These are phyloP conservation scores for Neoniphon sammara DNA, from an alignment of 2,797 vertebrate species.

Conservation along the genomic window DNA sequence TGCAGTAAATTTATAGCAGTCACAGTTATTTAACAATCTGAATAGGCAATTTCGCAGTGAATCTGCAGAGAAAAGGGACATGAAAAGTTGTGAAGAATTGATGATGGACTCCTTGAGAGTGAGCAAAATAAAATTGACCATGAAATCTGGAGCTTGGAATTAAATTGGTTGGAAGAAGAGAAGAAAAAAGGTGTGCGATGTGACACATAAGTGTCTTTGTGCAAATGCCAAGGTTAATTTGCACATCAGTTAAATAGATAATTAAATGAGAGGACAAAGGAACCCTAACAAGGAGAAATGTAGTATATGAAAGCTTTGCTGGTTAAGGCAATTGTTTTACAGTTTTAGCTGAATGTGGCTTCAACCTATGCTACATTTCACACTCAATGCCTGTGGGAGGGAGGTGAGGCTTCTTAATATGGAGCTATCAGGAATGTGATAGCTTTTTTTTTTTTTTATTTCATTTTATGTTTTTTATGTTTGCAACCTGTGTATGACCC, in stretches of 20 bases:
- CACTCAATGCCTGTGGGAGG: neutral
- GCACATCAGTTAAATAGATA: constrained; percentile 81
- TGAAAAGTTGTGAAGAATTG: constrained; percentile 87
- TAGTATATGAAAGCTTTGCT: constrained; percentile 63
- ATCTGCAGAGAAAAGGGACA: constrained; percentile 83
- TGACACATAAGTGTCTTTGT: constrained; percentile 79
- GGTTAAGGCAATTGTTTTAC: constrained; percentile 58
- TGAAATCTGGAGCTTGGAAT: constrained; percentile 86
- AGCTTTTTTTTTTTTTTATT: neutral
- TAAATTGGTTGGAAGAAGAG: constrained; percentile 83
- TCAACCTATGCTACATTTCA: constrained; percentile 54
- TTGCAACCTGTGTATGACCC: neutral
- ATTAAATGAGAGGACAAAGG: constrained; percentile 79
- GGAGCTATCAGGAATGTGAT: neutral
- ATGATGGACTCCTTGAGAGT: constrained; percentile 84
- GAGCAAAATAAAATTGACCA: constrained; percentile 86
- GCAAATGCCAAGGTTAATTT: constrained; percentile 83
- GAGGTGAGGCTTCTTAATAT: neutral
- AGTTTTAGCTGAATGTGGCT: constrained; percentile 39
- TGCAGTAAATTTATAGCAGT: constrained; percentile 79
- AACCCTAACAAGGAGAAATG: constrained; percentile 68
- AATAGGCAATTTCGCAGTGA: constrained; percentile 85
- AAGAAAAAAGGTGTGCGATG: constrained; percentile 71
- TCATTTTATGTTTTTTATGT: neutral
- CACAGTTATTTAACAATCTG: constrained; percentile 84